Percentiles rank a stretch among this genome's conserved stretches.
These are phyloP conservation scores for Onychostoma macrolepis DNA, from an alignment of 2,113 vertebrate genomes.

Conservation along the genomic window DNA sequence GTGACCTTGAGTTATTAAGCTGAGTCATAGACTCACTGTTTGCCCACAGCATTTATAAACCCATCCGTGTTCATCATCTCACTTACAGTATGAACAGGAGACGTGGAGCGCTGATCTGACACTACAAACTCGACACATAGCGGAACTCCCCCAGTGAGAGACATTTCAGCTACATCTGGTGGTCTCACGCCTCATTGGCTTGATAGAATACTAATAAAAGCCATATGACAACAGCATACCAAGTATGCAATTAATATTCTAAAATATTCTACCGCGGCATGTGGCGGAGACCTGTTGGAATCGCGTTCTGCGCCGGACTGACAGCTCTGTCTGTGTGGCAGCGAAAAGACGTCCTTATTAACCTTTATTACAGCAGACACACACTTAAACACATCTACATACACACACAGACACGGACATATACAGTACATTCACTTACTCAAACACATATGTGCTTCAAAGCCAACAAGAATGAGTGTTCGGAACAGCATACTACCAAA, in stretches of 20 bases:
- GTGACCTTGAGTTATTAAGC: neutral
- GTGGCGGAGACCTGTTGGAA: conserved; percentile 64
- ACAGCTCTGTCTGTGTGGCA: conserved; percentile 59
- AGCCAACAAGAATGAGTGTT: neutral
- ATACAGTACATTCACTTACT: neutral
- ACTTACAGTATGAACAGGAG: conserved; percentile 3
- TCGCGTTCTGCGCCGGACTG: conserved; percentile 53
- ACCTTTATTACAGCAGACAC: conserved; percentile 64
- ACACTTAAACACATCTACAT: conserved; percentile 7
- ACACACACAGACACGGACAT: neutral
- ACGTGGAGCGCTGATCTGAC: conserved; percentile 7
- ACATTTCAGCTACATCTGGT: conserved; percentile 69
- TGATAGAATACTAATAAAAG: conserved; percentile 79
- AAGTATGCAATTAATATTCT: conserved; percentile 76
- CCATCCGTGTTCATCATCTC: neutral
- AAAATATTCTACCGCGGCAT: conserved; percentile 70
- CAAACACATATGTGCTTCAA: neutral
- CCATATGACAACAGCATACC: conserved; percentile 74
- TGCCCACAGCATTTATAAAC: neutral
- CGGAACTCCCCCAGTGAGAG: conserved; percentile 44
- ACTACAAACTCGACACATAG: neutral
- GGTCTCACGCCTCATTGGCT: conserved; percentile 71
- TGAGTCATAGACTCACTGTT: neutral
- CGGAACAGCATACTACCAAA: neutral
- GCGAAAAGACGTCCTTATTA: conserved; percentile 68